Evolutionary conservation across 2,113 vertebrate species (phyloP).

Genomic region (Naja naja): DNA sequence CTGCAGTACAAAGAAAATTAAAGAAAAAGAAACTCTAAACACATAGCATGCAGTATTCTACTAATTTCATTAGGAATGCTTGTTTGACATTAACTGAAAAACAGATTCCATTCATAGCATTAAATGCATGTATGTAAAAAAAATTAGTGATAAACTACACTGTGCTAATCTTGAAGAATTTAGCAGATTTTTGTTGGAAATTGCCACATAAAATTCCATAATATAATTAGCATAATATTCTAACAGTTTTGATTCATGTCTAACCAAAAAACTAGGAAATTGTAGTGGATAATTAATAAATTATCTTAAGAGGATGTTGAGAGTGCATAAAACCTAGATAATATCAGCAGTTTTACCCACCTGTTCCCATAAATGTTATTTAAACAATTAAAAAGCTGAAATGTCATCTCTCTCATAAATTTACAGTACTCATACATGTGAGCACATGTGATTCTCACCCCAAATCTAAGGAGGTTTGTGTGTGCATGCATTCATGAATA

Average conservation of each 20-base stretch:
- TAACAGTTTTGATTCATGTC: neutral
- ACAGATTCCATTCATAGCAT: neutral
- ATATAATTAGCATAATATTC: neutral
- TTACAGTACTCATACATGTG: neutral
- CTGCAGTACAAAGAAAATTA: accelerated
- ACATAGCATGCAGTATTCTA: neutral
- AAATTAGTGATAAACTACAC: neutral
- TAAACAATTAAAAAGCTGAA: neutral
- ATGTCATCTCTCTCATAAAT: neutral
- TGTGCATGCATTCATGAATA: neutral
- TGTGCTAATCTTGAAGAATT: neutral
- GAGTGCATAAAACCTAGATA: neutral
- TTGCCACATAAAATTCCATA: neutral
- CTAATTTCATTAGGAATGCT: neutral
- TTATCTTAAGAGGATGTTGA: neutral
- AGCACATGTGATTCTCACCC: neutral
- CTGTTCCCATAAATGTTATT: neutral
- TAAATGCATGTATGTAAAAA: neutral
- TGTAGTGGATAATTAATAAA: neutral
- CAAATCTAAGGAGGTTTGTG: neutral
- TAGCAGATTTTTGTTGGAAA: neutral
- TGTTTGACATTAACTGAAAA: neutral
- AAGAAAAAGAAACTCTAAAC: neutral
- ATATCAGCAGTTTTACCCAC: neutral
- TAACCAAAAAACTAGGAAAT: neutral